A percentile compares a stretch with the other conserved stretches of the same genome.
Conservation (phyloP, 2,888 invertebrate species). For the Melinaea marsaeus region DNA sequence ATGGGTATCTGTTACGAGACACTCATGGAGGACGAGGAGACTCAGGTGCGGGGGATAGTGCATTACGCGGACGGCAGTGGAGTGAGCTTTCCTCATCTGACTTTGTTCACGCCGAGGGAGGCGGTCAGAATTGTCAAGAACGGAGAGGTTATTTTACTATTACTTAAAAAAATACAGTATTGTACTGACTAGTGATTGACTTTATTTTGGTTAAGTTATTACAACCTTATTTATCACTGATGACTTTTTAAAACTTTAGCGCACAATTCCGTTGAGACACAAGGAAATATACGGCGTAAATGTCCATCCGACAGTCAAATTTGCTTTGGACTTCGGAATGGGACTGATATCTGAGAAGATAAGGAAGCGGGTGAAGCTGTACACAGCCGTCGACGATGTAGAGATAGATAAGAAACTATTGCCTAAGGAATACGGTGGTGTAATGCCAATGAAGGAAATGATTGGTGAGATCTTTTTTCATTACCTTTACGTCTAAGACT, state of each 20-base stretch:
- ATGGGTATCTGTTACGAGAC: slow-evolving; percentile 88
- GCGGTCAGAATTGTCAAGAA: slow-evolving; percentile 89
- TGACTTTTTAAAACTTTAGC: slow-evolving; percentile 61
- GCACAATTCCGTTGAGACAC: slow-evolving; percentile 87
- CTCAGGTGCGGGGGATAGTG: slow-evolving; percentile 86
- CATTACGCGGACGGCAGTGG: slow-evolving; percentile 88
- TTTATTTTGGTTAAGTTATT: neutral
- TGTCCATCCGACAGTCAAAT: slow-evolving; percentile 85
- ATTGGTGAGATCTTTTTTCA: slow-evolving; percentile 78
- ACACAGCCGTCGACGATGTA: slow-evolving; percentile 80
- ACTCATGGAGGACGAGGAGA: slow-evolving; percentile 88
- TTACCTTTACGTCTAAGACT: too few species aligned
- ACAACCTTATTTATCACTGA: neutral
- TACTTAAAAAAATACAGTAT: neutral
- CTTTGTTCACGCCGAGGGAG: slow-evolving; percentile 86
- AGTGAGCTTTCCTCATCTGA: slow-evolving; percentile 85
- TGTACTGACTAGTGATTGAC: too few species aligned
- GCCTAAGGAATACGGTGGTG: slow-evolving; percentile 90
- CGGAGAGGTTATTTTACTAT: slow-evolving; percentile 79
- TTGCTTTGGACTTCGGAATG: slow-evolving; percentile 87
- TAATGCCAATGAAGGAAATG: slow-evolving; percentile 90
- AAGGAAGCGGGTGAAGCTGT: slow-evolving; percentile 82
- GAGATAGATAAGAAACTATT: slow-evolving; percentile 80
- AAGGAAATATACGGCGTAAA: slow-evolving; percentile 88
- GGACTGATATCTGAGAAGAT: slow-evolving; percentile 87